A percentile compares a stretch with the other conserved stretches of the same genome.
These are phyloP conservation scores for Meteorus cinctellus DNA, from an alignment of 2,888 invertebrate genomes.

Conservation along the genomic window DNA sequence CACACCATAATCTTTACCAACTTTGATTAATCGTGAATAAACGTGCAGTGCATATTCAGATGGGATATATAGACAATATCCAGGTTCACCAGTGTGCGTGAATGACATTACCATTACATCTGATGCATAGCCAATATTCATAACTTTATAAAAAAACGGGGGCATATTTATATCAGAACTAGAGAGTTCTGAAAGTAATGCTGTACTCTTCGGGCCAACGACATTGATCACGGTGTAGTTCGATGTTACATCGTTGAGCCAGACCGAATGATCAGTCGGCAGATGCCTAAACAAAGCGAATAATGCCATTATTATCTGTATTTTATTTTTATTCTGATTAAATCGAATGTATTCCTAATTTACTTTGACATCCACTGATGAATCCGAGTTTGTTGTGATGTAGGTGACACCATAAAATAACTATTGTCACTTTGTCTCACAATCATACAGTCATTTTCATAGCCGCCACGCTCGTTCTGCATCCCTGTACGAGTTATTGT, in stretches of 20 bases:
- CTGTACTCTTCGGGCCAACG: conserved; percentile 81
- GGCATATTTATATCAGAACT: conserved; percentile 78
- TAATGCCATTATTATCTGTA: no score
- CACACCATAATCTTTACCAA: conserved; percentile 80
- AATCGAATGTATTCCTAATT: conserved; percentile 11
- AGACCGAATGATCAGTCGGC: conserved; percentile 77
- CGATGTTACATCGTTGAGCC: conserved; percentile 81
- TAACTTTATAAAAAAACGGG: conserved; percentile 79
- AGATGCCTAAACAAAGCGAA: conserved; percentile 73
- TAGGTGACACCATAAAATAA: conserved; percentile 86
- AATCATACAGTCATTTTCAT: conserved; percentile 84
- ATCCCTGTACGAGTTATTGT: conserved; percentile 82
- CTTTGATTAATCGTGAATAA: conserved; percentile 80
- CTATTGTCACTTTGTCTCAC: conserved; percentile 79
- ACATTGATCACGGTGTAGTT: conserved; percentile 84
- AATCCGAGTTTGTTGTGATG: conserved; percentile 83
- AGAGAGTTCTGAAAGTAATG: conserved; percentile 79
- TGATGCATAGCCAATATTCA: conserved; percentile 81
- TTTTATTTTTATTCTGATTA: no score
- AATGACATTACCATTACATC: conserved; percentile 82
- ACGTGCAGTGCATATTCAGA: conserved; percentile 85
- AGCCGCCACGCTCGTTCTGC: conserved; percentile 82
- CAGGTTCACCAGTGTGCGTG: conserved; percentile 83
- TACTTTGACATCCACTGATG: conserved; percentile 80
- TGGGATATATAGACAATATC: conserved; percentile 82